Base-by-base conservation (phyloP, 1,140 invertebrate species). In the Nasonia giraulti region DNA sequence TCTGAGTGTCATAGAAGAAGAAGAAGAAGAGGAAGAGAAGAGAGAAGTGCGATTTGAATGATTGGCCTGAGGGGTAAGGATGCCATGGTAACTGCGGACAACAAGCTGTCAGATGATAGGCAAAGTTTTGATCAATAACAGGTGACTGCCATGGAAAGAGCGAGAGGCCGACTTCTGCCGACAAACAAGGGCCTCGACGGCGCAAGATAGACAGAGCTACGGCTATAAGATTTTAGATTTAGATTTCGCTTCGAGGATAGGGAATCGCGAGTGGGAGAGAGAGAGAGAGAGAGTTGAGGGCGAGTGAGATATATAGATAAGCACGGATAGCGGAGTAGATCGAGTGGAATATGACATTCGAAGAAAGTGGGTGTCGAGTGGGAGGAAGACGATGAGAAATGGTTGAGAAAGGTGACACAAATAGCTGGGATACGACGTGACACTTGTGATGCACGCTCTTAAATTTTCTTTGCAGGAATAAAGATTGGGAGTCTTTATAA, bases 61-160 rank as follows among this genome's bases (percentile, higher is more conserved):
- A 92, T 92, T 89, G 91, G 88, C 82, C 86, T 84, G 20, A 6
- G 86, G 83, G 82, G 85, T 68, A 68, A 80, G 27, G 90, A 91
- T 88, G 83, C 91, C 91, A 93, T 93, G 91, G 92, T 87, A 92
- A 93, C 92, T 91, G 76, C 88, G 88, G 91, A 93, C 92, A 93
- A 93, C 92, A 93, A 93, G 89, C 90, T 93, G 91, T 92, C 91
- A 92, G 92, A 93, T 93, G 90, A 93, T 93, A 91, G 91, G 91
- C 82, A 93, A 91, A 93, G 86, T 92, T 92, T 93, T 93, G 91
- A 93, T 93, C 92, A 93, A 93, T 93, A 93, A 93, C 87, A 88
- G 88, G 90, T 92, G 91, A 92, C 91, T 91, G 44, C 68, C 44
- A 40, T 62, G 12, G 76, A 79, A 73, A 73, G 66, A 84, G 31